Base-by-base conservation (phyloP, 1,140 invertebrate species). In the Drosophila sproati region DNA sequence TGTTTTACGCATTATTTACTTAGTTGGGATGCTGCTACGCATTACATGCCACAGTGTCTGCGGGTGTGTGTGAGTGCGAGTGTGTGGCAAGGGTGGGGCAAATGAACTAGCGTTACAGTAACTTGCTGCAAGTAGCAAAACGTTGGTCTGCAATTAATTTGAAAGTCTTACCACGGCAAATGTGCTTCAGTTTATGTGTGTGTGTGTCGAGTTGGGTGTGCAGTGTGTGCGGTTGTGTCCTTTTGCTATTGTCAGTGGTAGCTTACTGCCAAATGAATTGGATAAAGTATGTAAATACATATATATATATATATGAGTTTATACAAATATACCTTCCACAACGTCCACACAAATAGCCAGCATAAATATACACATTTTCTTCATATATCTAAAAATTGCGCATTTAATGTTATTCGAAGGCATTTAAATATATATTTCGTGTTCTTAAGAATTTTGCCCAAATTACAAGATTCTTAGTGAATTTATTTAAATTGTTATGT, bases 1-100 rank as follows among this genome's bases (percentile, higher is more conserved):
- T 88, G 83, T 88, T 88, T 88, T 88, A 88, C 83, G 83, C 83
- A 88, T 88, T 88, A 88, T 88, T 88, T 88, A 87, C 82, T 88
- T 82, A 87, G 80, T 87, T 77, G 73, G 73, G 80, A 87, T 67
- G 72, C 82, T 88, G 57, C 39, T 64, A 50, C 68, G 20, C 56
- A 57, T 35, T 35, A 52, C 64, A 43, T 55, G 50, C 54, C 31
- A 59, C 34, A 39, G 39, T 56, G 52, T 32, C 48, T 61, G 29
- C 52, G 32, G 67, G 43, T 71, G 48, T 63, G 61, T 54, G 55
- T 34, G 56, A n/a, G 5, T 20, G 5, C 4, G 10, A 8, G 56
- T 7, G 35, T 43, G 5, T 20, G 3, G 50, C 2, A 59, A 61
- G 81, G 82, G 79, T 62, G 72, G 79, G 83, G 69, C 80, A 80